phyloP scores from a whole-genome alignment of 2,113 vertebrate species.

The Dipodomys merriami region DNA sequence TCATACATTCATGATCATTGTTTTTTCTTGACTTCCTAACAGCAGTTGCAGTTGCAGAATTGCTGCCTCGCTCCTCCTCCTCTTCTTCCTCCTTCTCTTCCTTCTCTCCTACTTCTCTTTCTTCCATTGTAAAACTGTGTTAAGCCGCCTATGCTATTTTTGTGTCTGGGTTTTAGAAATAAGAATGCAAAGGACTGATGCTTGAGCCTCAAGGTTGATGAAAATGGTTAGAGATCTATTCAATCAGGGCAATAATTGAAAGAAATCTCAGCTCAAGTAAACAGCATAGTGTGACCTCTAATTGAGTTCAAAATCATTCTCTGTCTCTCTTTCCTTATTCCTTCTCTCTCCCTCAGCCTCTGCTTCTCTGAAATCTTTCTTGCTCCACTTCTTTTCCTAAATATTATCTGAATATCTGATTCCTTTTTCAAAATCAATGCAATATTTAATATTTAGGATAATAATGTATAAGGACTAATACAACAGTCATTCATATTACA shows the following conservation, averaged over 20 bases:
- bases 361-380: neutral
- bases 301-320: neutral
- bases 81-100: too few relatives aligned
- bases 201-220: neutral
- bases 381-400: neutral
- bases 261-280: neutral
- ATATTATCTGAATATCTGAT: neutral
- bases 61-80: too few relatives aligned
- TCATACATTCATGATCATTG: neutral
- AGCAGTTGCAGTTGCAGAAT: neutral
- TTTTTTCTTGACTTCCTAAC: neutral
- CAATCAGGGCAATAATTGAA: fast-evolving
- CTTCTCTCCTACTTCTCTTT: neutral
- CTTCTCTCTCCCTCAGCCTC: neutral
- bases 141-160: neutral
- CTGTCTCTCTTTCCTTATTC: neutral
- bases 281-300: neutral
- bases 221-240: neutral
- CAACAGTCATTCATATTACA: neutral
- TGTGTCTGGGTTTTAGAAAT: neutral
- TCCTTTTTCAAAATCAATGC: conserved; percentile 15
- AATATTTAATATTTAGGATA: neutral
- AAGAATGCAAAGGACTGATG: neutral
- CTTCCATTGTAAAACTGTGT: conserved; percentile 13
- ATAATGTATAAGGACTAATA: neutral